These are phyloP conservation scores for Falco punctatus DNA, from an alignment of 2,113 vertebrate genomes.

Conservation along the genomic window DNA sequence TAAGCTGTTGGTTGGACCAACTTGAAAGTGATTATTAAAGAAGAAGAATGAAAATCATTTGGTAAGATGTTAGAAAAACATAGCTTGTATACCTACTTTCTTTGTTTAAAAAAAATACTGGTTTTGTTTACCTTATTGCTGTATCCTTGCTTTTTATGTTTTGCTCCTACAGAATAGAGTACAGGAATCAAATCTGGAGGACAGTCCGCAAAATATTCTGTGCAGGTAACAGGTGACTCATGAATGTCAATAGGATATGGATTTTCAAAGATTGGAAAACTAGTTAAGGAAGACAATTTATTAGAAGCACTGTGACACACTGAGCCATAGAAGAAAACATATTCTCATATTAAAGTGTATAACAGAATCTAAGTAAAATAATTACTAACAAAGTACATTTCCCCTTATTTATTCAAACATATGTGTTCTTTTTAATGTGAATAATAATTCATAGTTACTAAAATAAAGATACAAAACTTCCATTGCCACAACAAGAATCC, in stretches of 20 bases:
- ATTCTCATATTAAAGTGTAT: neutral
- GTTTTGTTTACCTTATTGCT: slow-evolving; percentile 90
- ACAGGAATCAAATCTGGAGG: slow-evolving; percentile 95
- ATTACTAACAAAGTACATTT: neutral
- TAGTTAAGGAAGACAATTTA: slow-evolving; percentile 76
- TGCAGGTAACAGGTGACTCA: slow-evolving; percentile 97
- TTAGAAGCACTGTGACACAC: slow-evolving; percentile 65
- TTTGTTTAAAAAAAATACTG: neutral
- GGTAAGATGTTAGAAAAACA: neutral
- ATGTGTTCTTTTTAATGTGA: neutral
- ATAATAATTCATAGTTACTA: neutral
- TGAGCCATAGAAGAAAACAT: slow-evolving; percentile 20
- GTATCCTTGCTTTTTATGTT: slow-evolving; percentile 97
- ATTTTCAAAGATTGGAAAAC: slow-evolving; percentile 99
- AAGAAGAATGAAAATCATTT: neutral
- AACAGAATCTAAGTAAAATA: slow-evolving; percentile 12
- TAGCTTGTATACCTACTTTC: neutral
- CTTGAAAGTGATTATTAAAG: neutral
- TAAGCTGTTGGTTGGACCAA: neutral
- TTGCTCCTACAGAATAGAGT: slow-evolving; percentile 95
- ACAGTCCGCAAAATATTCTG: slow-evolving; percentile 96
- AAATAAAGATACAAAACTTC: neutral
- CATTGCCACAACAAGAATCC: neutral
- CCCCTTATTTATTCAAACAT: neutral
- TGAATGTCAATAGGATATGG: slow-evolving; percentile 98